Evolutionary conservation across 2,113 vertebrate genomes (phyloP).

Genomic region (Rafetus swinhoei): DNA sequence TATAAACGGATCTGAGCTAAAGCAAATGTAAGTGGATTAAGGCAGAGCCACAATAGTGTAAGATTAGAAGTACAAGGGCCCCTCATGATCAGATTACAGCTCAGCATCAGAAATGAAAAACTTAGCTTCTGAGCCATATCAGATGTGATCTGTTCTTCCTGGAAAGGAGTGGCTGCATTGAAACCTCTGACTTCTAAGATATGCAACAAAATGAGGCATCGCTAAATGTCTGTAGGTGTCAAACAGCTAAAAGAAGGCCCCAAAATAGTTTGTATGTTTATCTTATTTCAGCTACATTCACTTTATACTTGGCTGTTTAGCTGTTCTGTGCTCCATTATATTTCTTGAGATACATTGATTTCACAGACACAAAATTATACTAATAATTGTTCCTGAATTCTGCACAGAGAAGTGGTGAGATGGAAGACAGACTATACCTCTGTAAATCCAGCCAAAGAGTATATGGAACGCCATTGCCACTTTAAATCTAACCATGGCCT

Average conservation of each 20-base stretch:
- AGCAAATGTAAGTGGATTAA: slow-evolving; percentile 21
- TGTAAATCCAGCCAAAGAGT: slow-evolving; percentile 68
- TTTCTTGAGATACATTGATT: not conserved
- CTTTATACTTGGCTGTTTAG: not conserved
- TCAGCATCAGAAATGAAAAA: not conserved
- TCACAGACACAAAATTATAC: not conserved
- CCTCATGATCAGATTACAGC: slow-evolving; percentile 47
- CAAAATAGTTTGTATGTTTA: not conserved
- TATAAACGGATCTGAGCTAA: not conserved
- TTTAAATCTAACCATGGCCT: slow-evolving; percentile 11
- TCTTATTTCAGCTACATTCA: not conserved
- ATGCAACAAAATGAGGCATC: not conserved
- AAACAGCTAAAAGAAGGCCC: not conserved
- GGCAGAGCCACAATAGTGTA: not conserved
- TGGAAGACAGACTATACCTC: slow-evolving; percentile 56
- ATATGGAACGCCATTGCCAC: not conserved
- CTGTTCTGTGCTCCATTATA: not conserved
- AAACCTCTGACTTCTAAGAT: not conserved
- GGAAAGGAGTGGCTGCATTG: not conserved
- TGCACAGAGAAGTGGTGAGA: not conserved
- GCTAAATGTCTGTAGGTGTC: not conserved
- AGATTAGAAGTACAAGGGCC: not conserved
- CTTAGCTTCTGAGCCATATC: not conserved
- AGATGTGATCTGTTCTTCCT: slow-evolving; percentile 26
- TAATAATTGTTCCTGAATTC: not conserved